Evolutionary conservation across 1,140 invertebrate species (phyloP), one percentile per base, ranked within the genome.

Genomic region (Pantala flavescens): DNA sequence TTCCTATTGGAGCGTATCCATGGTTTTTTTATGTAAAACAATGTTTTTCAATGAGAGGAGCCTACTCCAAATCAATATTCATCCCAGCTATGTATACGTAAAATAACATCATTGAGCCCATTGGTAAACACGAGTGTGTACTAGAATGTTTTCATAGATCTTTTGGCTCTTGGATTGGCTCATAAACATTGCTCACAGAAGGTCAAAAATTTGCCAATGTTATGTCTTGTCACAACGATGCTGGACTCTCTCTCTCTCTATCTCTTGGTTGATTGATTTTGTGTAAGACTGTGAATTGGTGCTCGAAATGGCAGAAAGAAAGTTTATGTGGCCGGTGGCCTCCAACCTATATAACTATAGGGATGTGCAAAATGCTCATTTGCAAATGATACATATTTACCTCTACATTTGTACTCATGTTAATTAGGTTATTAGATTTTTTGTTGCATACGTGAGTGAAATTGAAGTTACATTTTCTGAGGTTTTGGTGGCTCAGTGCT

Each of bases 341-440:
- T 63, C 49, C 28, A 36, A 36, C 28, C 28, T 63, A 19, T 63
- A 21, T 63, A 63, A 16, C 5, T 7, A 63, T 63, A 21, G 49
- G 49, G 49, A 63, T 16, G 49, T 63, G 14, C 14, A 63, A 63
- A 63, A 63, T 63, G 49, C 49, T 63, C 49, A 63, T 63, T 63
- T 63, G 49, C 49, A 63, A 63, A 63, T 63, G 49, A 63, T 63
- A 63, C 49, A 63, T 63, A 63, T 63, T 63, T 63, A 63, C 49
- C 49, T 63, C 49, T 63, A 63, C 49, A 63, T 63, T 63, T 63
- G n/a, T 63, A 63, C 49, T 63, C 49, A 63, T 63, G 49, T 63
- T 63, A 63, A 63, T 63, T 63, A 63, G 49, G 49, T 63, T 7
- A 63, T 63, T 63, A 63, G 49, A 19, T 63, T 63, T 63, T 63